phyloP scores from a whole-genome alignment of 2,888 invertebrate species.

The Agrotis clavis region DNA sequence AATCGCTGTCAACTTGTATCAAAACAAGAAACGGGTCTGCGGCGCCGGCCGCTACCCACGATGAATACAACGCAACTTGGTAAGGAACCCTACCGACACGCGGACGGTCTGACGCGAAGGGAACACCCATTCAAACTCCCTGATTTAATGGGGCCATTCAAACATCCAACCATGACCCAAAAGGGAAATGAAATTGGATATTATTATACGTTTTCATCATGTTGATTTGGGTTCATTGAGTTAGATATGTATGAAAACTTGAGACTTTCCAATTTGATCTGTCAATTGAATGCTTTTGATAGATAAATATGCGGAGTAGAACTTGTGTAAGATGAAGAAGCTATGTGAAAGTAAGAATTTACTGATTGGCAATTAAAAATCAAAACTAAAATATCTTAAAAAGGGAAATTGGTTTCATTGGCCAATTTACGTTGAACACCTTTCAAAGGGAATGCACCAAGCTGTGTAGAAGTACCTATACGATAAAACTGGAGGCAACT shows the following conservation, averaged over 20 bases:
- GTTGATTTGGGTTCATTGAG: conserved; percentile 48
- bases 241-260: conserved; percentile 18
- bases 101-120: conserved; percentile 45
- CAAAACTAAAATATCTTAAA: too few relatives aligned
- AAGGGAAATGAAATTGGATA: conserved; percentile 55
- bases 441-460: background rate
- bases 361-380: conserved; percentile 5
- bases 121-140: conserved; percentile 65
- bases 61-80: conserved; percentile 62
- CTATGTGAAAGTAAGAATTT: background rate
- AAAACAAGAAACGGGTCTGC: conserved; percentile 58
- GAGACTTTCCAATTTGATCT: conserved; percentile 21
- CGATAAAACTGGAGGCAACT: conserved; percentile 33
- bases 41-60: conserved; percentile 75
- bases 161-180: conserved; percentile 47
- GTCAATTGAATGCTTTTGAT: conserved; percentile 9
- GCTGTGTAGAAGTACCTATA: conserved; percentile 21
- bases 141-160: conserved; percentile 70
- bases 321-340: background rate
- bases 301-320: background rate
- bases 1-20: conserved; percentile 58
- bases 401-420: background rate
- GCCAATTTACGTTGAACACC: conserved; percentile 2
- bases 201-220: conserved; percentile 48
- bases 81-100: conserved; percentile 47